Evolutionary conservation across 1,140 invertebrate species (phyloP).

Genomic region (Stegodyphus mimosarum): DNA sequence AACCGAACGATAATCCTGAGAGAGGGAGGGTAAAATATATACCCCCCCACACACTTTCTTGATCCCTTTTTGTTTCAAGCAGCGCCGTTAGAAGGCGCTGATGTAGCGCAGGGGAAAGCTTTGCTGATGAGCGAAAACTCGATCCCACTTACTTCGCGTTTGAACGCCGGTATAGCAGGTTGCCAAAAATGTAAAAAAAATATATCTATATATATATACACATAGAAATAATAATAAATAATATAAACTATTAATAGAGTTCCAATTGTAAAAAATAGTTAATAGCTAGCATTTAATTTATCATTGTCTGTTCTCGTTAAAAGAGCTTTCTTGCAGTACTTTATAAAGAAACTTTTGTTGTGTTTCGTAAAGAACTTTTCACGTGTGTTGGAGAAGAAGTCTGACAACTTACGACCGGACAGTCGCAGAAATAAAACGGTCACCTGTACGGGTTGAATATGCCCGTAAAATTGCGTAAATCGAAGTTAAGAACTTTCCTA

Average conservation of each 20-base stretch:
- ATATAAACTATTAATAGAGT: no score
- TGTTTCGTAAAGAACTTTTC: not conserved
- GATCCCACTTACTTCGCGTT: slow-evolving; percentile 33
- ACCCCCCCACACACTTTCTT: not conserved
- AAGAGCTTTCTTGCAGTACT: no score
- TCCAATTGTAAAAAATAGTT: no score
- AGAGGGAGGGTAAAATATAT: slow-evolving; percentile 1
- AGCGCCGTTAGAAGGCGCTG: slow-evolving; percentile 40
- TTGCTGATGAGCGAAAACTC: slow-evolving; percentile 18
- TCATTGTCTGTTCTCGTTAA: no score
- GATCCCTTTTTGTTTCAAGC: slow-evolving; percentile 48
- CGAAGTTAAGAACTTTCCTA: no score
- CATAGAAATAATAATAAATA: no score
- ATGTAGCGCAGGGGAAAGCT: not conserved
- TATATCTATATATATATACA: no score
- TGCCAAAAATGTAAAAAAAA: no score
- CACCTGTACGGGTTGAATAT: not conserved
- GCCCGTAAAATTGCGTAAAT: no score
- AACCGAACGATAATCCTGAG: not conserved
- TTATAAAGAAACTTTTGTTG: not conserved
- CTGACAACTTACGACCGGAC: not conserved
- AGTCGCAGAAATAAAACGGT: not conserved
- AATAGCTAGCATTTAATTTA: no score
- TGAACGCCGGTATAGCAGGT: not conserved
- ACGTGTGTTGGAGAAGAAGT: not conserved